Conservation (phyloP, 2,797 vertebrate species). For the Fistularia commersonii region DNA sequence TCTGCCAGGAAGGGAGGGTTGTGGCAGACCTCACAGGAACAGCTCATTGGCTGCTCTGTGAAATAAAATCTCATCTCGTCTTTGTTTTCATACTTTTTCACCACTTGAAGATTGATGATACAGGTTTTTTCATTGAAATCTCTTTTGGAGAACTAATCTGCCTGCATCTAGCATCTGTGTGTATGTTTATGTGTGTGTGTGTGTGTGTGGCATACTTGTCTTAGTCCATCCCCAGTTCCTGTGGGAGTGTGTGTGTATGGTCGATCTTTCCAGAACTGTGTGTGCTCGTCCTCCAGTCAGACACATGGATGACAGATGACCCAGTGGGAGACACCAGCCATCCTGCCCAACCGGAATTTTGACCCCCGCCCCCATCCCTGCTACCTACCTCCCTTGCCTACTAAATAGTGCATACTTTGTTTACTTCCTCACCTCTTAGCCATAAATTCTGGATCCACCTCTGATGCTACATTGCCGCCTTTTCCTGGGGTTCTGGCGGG, state of each 20-base stretch:
- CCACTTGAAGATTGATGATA: constrained; percentile 60
- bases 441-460: constrained; percentile 64
- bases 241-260: constrained; percentile 33
- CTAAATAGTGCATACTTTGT: constrained; percentile 66
- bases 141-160: constrained; percentile 48
- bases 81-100: constrained; percentile 15
- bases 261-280: constrained; percentile 49
- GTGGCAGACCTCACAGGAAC: constrained; percentile 60
- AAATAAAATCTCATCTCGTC: constrained; percentile 64
- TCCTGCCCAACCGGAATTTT: constrained; percentile 67
- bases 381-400: constrained; percentile 19
- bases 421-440: constrained; percentile 63
- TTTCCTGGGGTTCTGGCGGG: constrained; percentile 60
- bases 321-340: constrained; percentile 70
- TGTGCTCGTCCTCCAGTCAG: constrained; percentile 62
- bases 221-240: constrained; percentile 16
- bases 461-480: constrained; percentile 54
- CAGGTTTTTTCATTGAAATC: constrained; percentile 47
- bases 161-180: constrained; percentile 35
- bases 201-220: constrained; percentile 21
- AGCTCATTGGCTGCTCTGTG: constrained; percentile 65
- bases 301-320: constrained; percentile 76
- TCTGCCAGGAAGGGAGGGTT: constrained; percentile 67
- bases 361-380: not conserved
- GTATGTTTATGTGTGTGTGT: constrained; percentile 42